These are phyloP conservation scores for Perognathus longimembris DNA, from an alignment of 2,113 vertebrate species.

Conservation along the genomic window DNA sequence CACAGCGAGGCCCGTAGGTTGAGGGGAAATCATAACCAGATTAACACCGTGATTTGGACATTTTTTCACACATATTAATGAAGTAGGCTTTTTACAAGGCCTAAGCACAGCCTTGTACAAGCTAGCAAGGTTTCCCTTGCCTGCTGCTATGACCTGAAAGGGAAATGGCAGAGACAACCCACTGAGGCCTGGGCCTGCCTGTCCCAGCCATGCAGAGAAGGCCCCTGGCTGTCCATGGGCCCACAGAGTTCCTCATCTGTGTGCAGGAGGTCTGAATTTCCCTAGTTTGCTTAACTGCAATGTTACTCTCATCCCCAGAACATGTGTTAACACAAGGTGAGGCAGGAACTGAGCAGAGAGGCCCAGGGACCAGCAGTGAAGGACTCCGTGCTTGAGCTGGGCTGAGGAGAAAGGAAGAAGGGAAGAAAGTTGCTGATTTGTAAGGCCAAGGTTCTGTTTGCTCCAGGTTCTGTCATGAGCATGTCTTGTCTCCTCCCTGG, in stretches of 20 bases:
- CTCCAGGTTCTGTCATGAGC: neutral
- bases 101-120: neutral
- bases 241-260: neutral
- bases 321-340: constrained; percentile 59
- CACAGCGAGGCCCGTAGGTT: neutral
- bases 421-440: neutral
- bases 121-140: neutral
- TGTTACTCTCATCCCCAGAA: constrained; percentile 56
- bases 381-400: neutral
- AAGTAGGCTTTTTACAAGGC: constrained; percentile 67
- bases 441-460: neutral
- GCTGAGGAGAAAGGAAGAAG: neutral
- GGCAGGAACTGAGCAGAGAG: constrained; percentile 22
- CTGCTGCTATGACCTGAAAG: neutral
- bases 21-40: constrained; percentile 69
- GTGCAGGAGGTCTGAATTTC: constrained; percentile 6
- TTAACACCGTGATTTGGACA: constrained; percentile 57
- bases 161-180: neutral
- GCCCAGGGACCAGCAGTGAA: neutral
- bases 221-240: neutral
- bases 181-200: neutral
- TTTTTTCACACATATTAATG: constrained; percentile 74
- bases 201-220: neutral
- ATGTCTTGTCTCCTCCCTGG: neutral
- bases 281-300: constrained; percentile 59